Base-by-base conservation (phyloP, 2,888 invertebrate genomes). In the Lithophane ornitopus region DNA sequence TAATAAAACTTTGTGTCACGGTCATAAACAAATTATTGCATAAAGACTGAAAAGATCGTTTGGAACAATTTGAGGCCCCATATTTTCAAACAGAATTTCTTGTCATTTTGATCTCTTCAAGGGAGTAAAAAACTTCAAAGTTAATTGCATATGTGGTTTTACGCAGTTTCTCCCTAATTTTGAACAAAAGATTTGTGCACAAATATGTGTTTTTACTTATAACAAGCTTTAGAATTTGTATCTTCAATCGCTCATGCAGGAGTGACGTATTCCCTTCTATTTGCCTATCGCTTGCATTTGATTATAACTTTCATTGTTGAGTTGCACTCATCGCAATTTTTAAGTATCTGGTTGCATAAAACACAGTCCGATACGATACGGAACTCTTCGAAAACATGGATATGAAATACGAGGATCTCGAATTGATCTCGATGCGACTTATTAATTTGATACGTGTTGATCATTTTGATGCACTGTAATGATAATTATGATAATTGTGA, bases 381-480 rank as follows among this genome's bases (percentile, higher is more conserved):
- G 58, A 70, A 67, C 70, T 81, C 66, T 66, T 76, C 28, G 75
- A 69, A 76, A 80, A 75, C 75, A 74, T 84, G 73, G 67, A 76
- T 72, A 66, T 74, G 73, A 78, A 85, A 81, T 86, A 70, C 73
- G 85, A 81, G 75, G 66, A 71, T 71, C 63, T 78, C 80, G 70
- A 81, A 88, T 87, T 85, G 82, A n/a, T n/a, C n/a, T n/a, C 86
- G 79, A 80, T 85, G 82, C 86, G 77, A 80, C 69, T 77, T 75
- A 84, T 54, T 71, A 39, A 65, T 75, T 78, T 78, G 69, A 73
- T 41, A 70, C 12, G 16, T 59, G 46, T 73, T 52, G 52, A 63
- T 58, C 1, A 62, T 71, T 22, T 74, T 63, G 22, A 56, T 62
- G 26, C 61, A 62, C 22, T 58, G 46, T 34, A 28, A 14, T 12